A percentile compares a stretch with the other conserved stretches of the same genome.
These are phyloP conservation scores for Drosophila ironensis DNA, from an alignment of 1,140 invertebrate genomes.

Conservation along the genomic window DNA sequence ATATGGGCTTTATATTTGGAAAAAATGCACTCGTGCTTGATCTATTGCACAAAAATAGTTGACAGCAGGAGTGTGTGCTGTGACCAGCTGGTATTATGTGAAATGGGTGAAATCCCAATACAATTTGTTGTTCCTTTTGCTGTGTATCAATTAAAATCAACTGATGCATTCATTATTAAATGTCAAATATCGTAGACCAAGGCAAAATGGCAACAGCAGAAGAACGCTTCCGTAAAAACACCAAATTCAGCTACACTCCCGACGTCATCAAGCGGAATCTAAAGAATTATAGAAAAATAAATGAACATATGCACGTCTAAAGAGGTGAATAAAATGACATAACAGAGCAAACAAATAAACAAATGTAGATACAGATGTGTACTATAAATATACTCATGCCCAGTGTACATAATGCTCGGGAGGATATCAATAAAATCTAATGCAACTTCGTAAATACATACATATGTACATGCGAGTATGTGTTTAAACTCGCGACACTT, in stretches of 20 bases:
- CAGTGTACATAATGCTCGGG: background rate
- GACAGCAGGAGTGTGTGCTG: no score
- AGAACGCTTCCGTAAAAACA: slow-evolving; percentile 61
- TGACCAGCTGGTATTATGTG: no score
- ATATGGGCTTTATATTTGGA: slow-evolving; percentile 14
- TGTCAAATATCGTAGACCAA: slow-evolving; percentile 45
- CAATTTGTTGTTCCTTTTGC: no score
- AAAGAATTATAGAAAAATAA: slow-evolving; percentile 34
- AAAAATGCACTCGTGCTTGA: background rate
- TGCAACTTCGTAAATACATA: slow-evolving; percentile 43
- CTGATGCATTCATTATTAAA: slow-evolving; percentile 52
- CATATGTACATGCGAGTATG: no score
- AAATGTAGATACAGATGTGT: slow-evolving; percentile 20
- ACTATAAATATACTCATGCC: background rate
- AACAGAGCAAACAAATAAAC: slow-evolving; percentile 72
- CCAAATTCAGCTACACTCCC: slow-evolving; percentile 13
- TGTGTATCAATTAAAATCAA: slow-evolving; percentile 32
- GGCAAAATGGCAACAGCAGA: slow-evolving; percentile 1
- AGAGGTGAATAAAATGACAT: slow-evolving; percentile 62
- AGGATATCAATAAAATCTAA: slow-evolving; percentile 23
- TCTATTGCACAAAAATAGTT: background rate
- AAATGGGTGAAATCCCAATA: no score
- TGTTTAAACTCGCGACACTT: no score
- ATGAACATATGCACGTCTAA: slow-evolving; percentile 17
- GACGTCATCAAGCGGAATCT: slow-evolving; percentile 29